Evolutionary conservation across 1,140 invertebrate species (phyloP), one percentile per base, ranked within the genome.

Genomic region (Drosophila miranda): DNA sequence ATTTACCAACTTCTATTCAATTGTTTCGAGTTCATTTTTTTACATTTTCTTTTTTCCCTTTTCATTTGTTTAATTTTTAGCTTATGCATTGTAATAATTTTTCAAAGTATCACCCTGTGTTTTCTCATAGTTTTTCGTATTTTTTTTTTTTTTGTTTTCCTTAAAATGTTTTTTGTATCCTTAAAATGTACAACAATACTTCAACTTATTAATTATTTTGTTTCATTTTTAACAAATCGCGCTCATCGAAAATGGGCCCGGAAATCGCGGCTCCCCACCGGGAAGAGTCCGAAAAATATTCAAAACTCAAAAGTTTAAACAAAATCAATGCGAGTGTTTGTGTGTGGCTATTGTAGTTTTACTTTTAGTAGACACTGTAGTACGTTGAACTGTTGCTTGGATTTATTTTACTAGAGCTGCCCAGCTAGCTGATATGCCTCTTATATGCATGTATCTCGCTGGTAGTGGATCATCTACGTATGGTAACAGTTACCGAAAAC

Each of bases 101-200:
- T 71, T 86, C 75, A 89, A 86, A 86, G 86, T 89, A 89, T 89
- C 87, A 89, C 87, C 87, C 87, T 89, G 87, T 89, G 75, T 89
- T 89, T 89, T 89, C 68, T 82, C 82, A 83, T 89, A 87, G 82
- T 87, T 86, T 80, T 76, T 78, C 44, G 60, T 73, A 53, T 76
- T 82, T 60, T 61, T 56, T 68, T 62, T n/a, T 71, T 38, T 59
- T 46, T 38, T 63, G 48, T 54, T 87, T 60, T 60, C 54, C 64
- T 83, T 83, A 78, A 83, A 82, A 75, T 66, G 55, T 70, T 61
- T 63, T 64, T 49, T 70, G 42, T 75, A 48, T 53, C 67, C 82
- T 87, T 87, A 87, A 87, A 86, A 87, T 82, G 19, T 87, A 87
- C 82, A 87, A 87, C 82, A 87, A 87, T 87, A 75, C 64, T 75